Percentiles rank a stretch among this genome's conserved stretches.
Conservation (phyloP, 2,113 vertebrate genomes). For the Ciconia boyciana region DNA sequence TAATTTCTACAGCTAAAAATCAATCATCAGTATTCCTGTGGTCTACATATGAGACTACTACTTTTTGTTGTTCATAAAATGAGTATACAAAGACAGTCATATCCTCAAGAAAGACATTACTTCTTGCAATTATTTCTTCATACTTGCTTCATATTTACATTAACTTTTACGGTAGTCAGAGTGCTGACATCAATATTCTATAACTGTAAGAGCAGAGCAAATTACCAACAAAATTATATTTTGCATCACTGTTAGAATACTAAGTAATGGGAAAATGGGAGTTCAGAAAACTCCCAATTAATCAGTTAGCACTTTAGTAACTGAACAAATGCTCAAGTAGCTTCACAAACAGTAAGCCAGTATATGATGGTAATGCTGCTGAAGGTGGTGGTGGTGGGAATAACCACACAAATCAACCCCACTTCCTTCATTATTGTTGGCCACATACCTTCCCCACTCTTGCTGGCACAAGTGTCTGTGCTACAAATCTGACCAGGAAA, state of each 20-base stretch:
- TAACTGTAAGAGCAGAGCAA: neutral
- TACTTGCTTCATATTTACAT: neutral
- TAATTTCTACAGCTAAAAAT: neutral
- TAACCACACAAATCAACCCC: neutral
- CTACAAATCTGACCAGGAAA: neutral
- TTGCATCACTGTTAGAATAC: neutral
- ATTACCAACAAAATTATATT: neutral
- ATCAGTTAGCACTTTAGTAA: neutral
- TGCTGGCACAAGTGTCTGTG: neutral
- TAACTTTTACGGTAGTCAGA: neutral
- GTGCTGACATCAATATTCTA: neutral
- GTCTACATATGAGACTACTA: neutral
- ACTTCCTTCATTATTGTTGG: neutral
- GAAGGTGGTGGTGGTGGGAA: neutral
- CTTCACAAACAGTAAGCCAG: neutral
- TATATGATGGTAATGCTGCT: neutral
- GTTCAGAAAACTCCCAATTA: neutral
- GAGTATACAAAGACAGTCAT: neutral
- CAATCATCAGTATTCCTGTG: neutral
- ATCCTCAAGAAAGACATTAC: neutral
- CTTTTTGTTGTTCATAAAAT: neutral
- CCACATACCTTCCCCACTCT: neutral
- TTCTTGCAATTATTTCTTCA: neutral
- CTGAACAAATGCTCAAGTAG: neutral
- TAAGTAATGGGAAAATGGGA: neutral